Evolutionary conservation across 2,797 vertebrate species (phyloP), one percentile per base, ranked within the genome.

Genomic region (Brotula barbata): DNA sequence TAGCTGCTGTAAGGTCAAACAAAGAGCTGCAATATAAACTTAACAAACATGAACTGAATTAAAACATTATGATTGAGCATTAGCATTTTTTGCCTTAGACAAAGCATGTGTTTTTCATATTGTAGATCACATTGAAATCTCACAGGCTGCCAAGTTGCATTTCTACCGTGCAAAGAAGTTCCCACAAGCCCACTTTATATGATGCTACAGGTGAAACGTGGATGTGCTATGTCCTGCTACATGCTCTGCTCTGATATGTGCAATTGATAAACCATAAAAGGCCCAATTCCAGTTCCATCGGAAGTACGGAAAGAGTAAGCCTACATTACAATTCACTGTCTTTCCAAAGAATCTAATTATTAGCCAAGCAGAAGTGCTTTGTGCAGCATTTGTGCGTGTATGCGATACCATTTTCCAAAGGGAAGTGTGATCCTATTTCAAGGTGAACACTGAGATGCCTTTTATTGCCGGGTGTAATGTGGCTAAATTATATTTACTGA

Each of bases 151-250:
- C n/a, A n/a, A n/a, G n/a, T n/a, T n/a, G n/a, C n/a, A n/a, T n/a
- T n/a, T n/a, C n/a, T n/a, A n/a, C n/a, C n/a, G n/a, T n/a, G 64
- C 57, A 6, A 39, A 68, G 58, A 65, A 28, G 55, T n/a, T n/a
- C 22, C 48, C 54, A 46, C 31, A 56, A 49, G 61, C 60, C 58
- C 42, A n/a, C 67, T 55, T 48, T 44, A 54, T 16, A 51, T 15
- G 43, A 62, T 72, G 62, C n/a, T n/a, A n/a, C n/a, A n/a, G n/a
- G n/a, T n/a, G n/a, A n/a, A n/a, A n/a, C n/a, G 62, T 61, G 48
- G 59, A 63, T 41, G 44, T 76, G 64, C 58, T 40, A 31, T 2
- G 45, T 40, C 68, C 52, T 53, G 68, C 73, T 78, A 66, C 60
- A 58, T 68, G 55, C 36, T 50, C 34, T 51, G 50, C 56, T 52